These are phyloP conservation scores for Salpingus planirostris DNA, from an alignment of 2,888 invertebrate species.

Conservation along the genomic window DNA sequence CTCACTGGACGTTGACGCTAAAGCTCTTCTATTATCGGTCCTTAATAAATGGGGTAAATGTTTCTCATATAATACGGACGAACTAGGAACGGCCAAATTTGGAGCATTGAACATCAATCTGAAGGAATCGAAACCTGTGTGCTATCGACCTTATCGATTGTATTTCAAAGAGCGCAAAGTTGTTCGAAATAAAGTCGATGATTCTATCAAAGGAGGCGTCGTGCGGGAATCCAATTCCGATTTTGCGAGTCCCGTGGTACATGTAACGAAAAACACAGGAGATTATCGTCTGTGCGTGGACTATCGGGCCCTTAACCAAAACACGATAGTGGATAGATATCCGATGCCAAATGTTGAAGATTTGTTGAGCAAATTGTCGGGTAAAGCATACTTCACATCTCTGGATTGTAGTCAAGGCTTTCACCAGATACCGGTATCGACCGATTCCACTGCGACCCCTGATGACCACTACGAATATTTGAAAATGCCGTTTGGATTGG, in stretches of 20 bases:
- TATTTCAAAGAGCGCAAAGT: conserved; percentile 16
- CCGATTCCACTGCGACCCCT: conserved; percentile 24
- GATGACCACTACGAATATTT: conserved; percentile 10
- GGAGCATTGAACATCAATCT: conserved; percentile 1
- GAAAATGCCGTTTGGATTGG: conserved; percentile 1
- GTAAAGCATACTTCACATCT: conserved; percentile 21
- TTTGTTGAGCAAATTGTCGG: conserved; percentile 19
- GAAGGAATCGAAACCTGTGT: conserved; percentile 23
- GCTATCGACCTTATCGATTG: conserved; percentile 22
- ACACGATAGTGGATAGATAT: conserved; percentile 25
- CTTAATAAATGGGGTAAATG: not conserved
- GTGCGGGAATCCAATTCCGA: conserved; percentile 13
- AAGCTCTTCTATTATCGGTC: no score
- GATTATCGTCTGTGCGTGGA: conserved; percentile 22
- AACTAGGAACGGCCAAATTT: not conserved
- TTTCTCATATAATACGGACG: not conserved
- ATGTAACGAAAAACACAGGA: conserved; percentile 20
- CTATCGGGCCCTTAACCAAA: conserved; percentile 25
- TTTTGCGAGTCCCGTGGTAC: conserved; percentile 8
- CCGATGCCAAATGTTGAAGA: conserved; percentile 25
- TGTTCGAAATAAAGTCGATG: conserved; percentile 7
- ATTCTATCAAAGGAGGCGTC: conserved; percentile 1
- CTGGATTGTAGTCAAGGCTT: conserved; percentile 27
- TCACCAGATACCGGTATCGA: conserved; percentile 25
- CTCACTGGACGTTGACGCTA: no score